Percentiles rank a stretch among this genome's conserved stretches.
Conservation (phyloP, 2,797 vertebrate genomes). For the Eleutherodactylus coqui region DNA sequence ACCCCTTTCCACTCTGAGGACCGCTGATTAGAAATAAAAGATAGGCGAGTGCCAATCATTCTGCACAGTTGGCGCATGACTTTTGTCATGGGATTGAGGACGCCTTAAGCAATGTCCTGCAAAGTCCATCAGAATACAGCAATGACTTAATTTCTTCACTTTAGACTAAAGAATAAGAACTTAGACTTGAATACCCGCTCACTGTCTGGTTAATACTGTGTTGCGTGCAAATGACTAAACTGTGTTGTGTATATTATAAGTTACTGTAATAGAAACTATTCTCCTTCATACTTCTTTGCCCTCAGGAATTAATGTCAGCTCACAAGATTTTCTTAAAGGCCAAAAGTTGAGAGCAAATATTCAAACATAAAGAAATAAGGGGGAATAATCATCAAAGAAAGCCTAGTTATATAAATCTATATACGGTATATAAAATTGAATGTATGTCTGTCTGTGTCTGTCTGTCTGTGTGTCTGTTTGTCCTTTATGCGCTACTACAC, state of each 20-base stretch:
- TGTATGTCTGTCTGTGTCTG: too few species aligned
- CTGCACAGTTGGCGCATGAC: not conserved
- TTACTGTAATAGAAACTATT: not conserved
- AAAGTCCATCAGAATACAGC: not conserved
- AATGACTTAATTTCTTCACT: not conserved
- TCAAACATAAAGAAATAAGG: not conserved
- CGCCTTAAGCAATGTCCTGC: not conserved
- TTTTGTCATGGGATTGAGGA: not conserved
- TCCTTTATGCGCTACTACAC: too few species aligned
- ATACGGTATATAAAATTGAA: too few species aligned
- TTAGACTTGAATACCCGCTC: not conserved
- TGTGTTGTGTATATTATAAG: slow-evolving; percentile 12
- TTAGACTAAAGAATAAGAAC: not conserved
- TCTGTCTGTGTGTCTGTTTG: too few species aligned
- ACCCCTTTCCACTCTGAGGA: not conserved
- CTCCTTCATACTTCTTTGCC: slow-evolving; percentile 1
- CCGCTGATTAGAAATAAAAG: not conserved
- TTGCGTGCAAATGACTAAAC: slow-evolving; percentile 9
- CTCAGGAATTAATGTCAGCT: slow-evolving; percentile 14
- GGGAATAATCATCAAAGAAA: not conserved
- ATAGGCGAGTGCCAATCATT: not conserved
- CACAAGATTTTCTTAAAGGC: slow-evolving; percentile 9
- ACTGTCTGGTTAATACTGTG: not conserved
- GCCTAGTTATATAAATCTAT: not conserved
- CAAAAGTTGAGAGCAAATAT: not conserved